Base-by-base conservation (phyloP, 53 echinoderm and acorn worm genomes). In the Antedon mediterranea region DNA sequence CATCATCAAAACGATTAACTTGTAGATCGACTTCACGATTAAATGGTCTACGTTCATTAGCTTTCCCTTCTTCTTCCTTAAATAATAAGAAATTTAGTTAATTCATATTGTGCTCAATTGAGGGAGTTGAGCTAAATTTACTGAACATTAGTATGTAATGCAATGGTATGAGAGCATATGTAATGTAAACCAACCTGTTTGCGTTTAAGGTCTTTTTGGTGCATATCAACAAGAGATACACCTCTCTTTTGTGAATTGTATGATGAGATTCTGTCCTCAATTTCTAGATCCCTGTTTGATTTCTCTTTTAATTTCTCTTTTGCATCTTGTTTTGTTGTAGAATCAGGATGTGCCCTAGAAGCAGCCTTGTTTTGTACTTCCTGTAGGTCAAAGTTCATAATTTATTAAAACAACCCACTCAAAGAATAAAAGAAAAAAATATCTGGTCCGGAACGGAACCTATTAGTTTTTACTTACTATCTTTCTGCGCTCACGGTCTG, bases 1-100 rank as follows among this genome's bases (percentile, higher is more conserved):
- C 98, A 5, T 98, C 98, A 78, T 98, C 98, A 77, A 98, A 98
- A 43, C 89, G 83, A 72, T 98, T 98, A 79, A 86, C 98, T 41
- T 98, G 92, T 0, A 98, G 90, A 81, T 98, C 98, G 29, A 83
- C 80, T 30, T 98, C 98, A 28, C 98, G 78, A 81, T 90, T 84
- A 77, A 98, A 98, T 26, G 98, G 90, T 11, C 90, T 74, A 34
- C 98, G 81, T 73, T 98, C 98, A 4, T 81, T 71, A 20, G 87
- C 80, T 15, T 32, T 72, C 28, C 43, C 76, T 11, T 71, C 81
- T 77, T 92, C 91, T 42, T 89, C 85, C 94, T 91, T 74, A 29
- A 78, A 44, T 30, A 71, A 30, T 42, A 43, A 31, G 43, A 83
- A 11, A 34, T 28, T 71, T 31, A 42, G 70, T 26, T 14, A 79